phyloP scores from a whole-genome alignment of 2,797 vertebrate species.

The Chlorospingus flavigularis region DNA sequence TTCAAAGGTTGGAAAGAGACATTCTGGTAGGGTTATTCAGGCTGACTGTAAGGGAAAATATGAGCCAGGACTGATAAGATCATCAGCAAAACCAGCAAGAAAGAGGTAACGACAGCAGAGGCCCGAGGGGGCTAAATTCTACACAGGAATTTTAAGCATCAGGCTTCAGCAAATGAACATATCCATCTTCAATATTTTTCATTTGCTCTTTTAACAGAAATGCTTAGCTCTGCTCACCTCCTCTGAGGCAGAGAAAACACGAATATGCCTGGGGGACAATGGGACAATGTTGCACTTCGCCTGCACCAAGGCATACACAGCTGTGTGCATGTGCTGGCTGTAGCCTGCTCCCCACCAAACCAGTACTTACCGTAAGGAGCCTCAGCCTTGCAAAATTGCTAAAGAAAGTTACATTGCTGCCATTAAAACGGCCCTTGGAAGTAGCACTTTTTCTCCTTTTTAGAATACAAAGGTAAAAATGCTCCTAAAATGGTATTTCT shows the following conservation, averaged over 20 bases:
- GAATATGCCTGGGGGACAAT: not conserved
- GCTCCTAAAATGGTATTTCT: not conserved
- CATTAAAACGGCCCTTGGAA: not conserved
- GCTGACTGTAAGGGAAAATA: not conserved
- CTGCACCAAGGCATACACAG: not conserved
- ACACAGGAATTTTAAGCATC: not conserved
- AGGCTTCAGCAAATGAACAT: not conserved
- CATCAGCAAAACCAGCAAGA: conserved; percentile 2
- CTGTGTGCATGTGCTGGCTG: not conserved
- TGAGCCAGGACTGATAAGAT: not conserved
- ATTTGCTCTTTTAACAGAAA: not conserved
- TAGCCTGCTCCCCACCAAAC: not conserved
- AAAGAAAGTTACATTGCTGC: not conserved
- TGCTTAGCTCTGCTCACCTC: not conserved
- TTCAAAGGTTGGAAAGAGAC: not conserved
- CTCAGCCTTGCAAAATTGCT: not conserved
- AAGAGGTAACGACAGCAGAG: not conserved
- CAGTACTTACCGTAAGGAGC: not conserved
- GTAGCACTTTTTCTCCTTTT: not conserved
- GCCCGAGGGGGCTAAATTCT: not conserved
- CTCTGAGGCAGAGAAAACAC: not conserved
- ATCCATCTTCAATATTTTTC: not conserved
- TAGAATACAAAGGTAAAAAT: not conserved
- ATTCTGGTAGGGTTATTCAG: not conserved
- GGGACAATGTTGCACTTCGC: not conserved